Percentiles rank a stretch among this genome's conserved stretches.
phyloP scores from a whole-genome alignment of 2,888 invertebrate species.

The Drosophila tanythrix region DNA sequence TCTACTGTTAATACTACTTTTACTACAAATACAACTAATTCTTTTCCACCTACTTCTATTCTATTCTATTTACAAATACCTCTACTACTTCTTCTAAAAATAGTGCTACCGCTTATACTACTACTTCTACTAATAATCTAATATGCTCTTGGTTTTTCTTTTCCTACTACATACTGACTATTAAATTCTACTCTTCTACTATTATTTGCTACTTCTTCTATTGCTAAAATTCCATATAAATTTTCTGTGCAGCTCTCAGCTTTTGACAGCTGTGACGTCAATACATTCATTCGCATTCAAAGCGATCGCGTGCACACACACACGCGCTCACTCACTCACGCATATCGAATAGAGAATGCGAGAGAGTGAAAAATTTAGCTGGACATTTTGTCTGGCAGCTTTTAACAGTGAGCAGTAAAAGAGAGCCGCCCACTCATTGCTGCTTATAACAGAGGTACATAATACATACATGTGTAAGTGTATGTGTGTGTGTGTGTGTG shows the following conservation, averaged over 20 bases:
- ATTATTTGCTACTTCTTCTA: background rate
- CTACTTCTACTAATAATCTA: background rate
- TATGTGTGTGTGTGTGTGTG: constrained; percentile 35
- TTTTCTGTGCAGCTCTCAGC: constrained; percentile 16
- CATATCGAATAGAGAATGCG: constrained; percentile 6
- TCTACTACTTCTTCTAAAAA: background rate
- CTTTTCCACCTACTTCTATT: background rate
- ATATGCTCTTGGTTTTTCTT: background rate
- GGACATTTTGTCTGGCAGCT: constrained; percentile 72
- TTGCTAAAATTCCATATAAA: background rate
- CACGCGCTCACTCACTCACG: constrained; percentile 22
- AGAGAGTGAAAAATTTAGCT: constrained; percentile 27
- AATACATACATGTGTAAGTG: constrained; percentile 8
- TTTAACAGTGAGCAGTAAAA: constrained; percentile 2
- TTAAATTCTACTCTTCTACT: background rate
- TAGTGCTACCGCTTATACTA: background rate
- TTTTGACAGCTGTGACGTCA: constrained; percentile 67
- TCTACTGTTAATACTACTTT: background rate
- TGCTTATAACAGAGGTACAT: constrained; percentile 13
- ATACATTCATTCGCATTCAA: constrained; percentile 63
- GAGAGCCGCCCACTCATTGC: constrained; percentile 53
- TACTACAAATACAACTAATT: background rate
- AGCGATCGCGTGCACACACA: constrained; percentile 57
- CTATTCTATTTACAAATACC: background rate
- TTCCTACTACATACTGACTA: background rate